phyloP scores from a whole-genome alignment of 2,113 vertebrate genomes.

The Siphamia tubifer region DNA sequence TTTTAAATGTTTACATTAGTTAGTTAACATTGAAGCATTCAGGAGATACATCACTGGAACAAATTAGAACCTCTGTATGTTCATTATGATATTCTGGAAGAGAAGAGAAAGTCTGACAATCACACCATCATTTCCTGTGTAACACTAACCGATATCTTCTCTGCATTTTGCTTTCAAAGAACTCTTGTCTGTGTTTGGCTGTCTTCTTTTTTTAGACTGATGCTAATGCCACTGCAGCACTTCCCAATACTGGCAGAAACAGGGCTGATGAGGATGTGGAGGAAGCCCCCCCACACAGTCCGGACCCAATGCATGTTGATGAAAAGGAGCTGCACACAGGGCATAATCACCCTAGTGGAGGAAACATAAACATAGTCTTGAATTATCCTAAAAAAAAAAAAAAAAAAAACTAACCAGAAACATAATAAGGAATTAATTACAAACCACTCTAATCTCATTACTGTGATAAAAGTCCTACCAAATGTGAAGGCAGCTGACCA shows the following conservation, averaged over 20 bases:
- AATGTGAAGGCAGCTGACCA: conserved; percentile 72
- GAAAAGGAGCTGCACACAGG: conserved; percentile 62
- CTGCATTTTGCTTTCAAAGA: neutral
- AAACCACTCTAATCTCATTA: too few species aligned
- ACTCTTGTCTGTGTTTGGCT: neutral
- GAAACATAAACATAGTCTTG: conserved; percentile 1
- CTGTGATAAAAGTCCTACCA: conserved; percentile 43
- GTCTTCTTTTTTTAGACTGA: conserved; percentile 41
- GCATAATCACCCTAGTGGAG: conserved; percentile 65
- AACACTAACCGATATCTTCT: too few species aligned
- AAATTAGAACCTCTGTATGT: too few species aligned
- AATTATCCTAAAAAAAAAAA: too few species aligned
- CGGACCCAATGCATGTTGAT: conserved; percentile 72
- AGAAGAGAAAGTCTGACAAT: too few species aligned
- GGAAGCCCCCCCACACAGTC: conserved; percentile 61
- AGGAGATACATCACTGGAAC: too few species aligned
- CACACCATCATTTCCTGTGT: too few species aligned
- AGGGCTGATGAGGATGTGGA: conserved; percentile 59
- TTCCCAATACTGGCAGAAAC: conserved; percentile 59
- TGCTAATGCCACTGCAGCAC: conserved; percentile 49
- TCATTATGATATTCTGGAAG: too few species aligned
- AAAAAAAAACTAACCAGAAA: neutral
- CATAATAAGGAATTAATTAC: neutral
- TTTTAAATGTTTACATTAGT: too few species aligned
- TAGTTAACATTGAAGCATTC: too few species aligned